These are phyloP conservation scores for Marisa cornuarietis DNA, from an alignment of 1,140 invertebrate species.

Conservation along the genomic window DNA sequence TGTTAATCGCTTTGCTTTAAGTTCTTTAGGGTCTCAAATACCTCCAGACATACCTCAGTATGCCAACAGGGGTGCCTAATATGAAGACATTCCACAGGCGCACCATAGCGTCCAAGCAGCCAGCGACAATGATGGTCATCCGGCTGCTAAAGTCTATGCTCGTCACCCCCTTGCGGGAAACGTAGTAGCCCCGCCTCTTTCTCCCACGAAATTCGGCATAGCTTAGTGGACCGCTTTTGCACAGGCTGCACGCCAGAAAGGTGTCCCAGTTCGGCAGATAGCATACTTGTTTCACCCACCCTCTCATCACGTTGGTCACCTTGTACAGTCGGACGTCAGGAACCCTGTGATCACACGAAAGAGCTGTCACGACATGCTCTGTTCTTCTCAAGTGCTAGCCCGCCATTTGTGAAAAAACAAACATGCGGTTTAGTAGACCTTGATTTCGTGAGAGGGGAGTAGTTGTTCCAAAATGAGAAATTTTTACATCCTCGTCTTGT, in stretches of 20 bases:
- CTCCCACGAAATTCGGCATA: conserved; percentile 41
- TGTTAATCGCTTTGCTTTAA: no score
- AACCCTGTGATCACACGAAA: neutral
- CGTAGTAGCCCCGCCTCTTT: conserved; percentile 39
- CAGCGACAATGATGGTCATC: conserved; percentile 66
- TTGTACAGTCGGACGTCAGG: conserved; percentile 38
- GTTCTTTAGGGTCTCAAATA: no score
- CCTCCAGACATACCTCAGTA: conserved; percentile 61
- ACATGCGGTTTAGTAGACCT: no score
- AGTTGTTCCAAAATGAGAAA: no score
- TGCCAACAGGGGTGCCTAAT: conserved; percentile 70
- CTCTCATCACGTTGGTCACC: conserved; percentile 40
- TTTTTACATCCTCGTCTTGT: no score
- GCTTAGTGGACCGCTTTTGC: conserved; percentile 12
- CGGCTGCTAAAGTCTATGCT: conserved; percentile 52
- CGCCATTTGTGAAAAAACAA: no score
- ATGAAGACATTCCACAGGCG: conserved; percentile 81
- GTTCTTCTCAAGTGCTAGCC: no score
- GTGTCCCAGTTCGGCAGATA: conserved; percentile 44
- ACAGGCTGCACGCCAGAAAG: conserved; percentile 47
- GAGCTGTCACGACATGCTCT: no score
- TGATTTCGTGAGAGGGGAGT: no score
- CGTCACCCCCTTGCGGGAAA: conserved; percentile 46
- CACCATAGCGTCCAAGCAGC: conserved; percentile 76
- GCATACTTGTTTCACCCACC: conserved; percentile 52